phyloP scores from a whole-genome alignment of 2,888 invertebrate genomes.

The Lepidochitona cinerea region DNA sequence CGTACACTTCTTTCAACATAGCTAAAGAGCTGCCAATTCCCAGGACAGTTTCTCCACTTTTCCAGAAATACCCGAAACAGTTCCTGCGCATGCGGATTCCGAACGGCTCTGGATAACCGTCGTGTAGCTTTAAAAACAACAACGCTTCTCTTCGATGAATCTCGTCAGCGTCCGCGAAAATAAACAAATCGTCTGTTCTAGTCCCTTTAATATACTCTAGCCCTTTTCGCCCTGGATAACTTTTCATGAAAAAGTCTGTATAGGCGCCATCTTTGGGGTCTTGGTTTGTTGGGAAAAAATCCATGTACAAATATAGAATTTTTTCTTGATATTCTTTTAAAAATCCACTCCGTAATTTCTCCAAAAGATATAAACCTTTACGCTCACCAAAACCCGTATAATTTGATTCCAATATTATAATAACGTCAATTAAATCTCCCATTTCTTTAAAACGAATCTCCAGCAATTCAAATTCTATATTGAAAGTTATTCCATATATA shows the following conservation, averaged over 20 bases:
- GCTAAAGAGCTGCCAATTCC: neutral
- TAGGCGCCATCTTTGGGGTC: conserved; percentile 46
- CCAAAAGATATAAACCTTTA: conserved; percentile 69
- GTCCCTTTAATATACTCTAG: conserved; percentile 28
- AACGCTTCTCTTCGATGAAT: conserved; percentile 77
- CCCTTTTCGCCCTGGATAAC: conserved; percentile 25
- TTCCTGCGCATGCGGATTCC: conserved; percentile 78
- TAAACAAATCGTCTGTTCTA: conserved; percentile 68
- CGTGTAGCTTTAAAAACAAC: conserved; percentile 79
- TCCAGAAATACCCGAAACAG: conserved; percentile 81
- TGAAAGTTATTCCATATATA: conserved; percentile 31
- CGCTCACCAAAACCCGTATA: conserved; percentile 71
- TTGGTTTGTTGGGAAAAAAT: conserved; percentile 44
- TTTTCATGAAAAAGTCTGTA: conserved; percentile 36
- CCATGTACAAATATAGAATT: conserved; percentile 73
- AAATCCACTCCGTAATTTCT: conserved; percentile 73
- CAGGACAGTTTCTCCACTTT: neutral
- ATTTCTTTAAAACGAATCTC: conserved; percentile 77
- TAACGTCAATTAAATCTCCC: conserved; percentile 77
- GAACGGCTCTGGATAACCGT: conserved; percentile 77
- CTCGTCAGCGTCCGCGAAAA: conserved; percentile 75
- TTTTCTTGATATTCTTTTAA: conserved; percentile 73
- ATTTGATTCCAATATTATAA: conserved; percentile 74
- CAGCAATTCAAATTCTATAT: conserved; percentile 31
- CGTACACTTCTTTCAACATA: neutral